A percentile compares a stretch with the other conserved stretches of the same genome.
These are phyloP conservation scores for Pocillopora grandis DNA, from an alignment of 92 coral and sea anemone species.

Conservation along the genomic window DNA sequence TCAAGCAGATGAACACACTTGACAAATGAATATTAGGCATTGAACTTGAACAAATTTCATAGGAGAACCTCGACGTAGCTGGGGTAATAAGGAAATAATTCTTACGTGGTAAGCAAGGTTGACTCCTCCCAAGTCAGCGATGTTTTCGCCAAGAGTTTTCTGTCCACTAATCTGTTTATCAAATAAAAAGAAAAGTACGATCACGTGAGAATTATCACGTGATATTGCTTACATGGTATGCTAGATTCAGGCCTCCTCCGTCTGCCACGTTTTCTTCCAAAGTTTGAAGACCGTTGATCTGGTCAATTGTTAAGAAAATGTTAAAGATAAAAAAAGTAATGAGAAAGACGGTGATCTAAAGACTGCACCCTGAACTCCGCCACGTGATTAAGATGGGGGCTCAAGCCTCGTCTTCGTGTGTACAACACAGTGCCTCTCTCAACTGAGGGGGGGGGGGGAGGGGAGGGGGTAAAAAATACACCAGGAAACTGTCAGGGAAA, in stretches of 20 bases:
- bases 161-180: constrained; percentile 73
- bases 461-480: neutral
- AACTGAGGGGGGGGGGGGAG: too few species aligned
- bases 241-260: constrained; percentile 82
- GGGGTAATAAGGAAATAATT: neutral
- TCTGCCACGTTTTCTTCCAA: constrained; percentile 87
- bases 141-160: constrained; percentile 96
- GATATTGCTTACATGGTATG: constrained; percentile 58
- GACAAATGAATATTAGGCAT: neutral
- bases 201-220: constrained; percentile 1
- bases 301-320: neutral
- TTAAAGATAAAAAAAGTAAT: neutral
- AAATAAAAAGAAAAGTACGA: neutral
- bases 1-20: too few species aligned
- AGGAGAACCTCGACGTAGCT: too few species aligned
- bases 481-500: neutral
- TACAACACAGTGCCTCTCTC: too few species aligned
- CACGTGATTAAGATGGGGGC: too few species aligned
- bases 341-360: neutral
- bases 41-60: neutral
- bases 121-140: constrained; percentile 98
- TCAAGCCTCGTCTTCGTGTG: too few species aligned
- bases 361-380: too few species aligned
- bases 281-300: constrained; percentile 79
- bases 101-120: constrained; percentile 93